A percentile compares a stretch with the other conserved stretches of the same genome.
phyloP scores from a whole-genome alignment of 2,113 vertebrate species.

The Tricholaema leucomelas region DNA sequence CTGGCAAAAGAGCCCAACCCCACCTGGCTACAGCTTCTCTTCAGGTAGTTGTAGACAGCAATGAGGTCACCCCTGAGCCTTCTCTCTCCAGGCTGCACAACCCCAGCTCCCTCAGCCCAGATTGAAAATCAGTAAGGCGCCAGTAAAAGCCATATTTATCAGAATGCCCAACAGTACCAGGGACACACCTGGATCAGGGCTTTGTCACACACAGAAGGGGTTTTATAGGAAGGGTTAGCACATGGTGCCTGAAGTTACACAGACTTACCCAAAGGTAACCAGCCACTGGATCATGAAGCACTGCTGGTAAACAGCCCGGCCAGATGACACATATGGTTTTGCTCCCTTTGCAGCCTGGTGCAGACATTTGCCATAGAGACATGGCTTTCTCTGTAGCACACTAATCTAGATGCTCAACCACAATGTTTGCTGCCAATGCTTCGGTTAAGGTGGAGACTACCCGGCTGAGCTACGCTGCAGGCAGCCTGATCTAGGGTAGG shows the following conservation, averaged over 20 bases:
- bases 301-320: neutral
- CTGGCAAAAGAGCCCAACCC: too few relatives aligned
- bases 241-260: too few relatives aligned
- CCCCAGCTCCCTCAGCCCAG: too few relatives aligned
- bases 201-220: accelerated
- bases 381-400: accelerated
- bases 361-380: neutral
- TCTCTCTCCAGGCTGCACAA: too few relatives aligned
- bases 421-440: accelerated
- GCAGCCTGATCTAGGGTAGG: too few relatives aligned
- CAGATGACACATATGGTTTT: neutral
- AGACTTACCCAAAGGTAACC: neutral
- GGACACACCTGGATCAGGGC: neutral
- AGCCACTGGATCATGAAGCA: neutral
- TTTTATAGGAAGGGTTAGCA: neutral
- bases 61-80: too few relatives aligned
- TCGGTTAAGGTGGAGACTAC: accelerated
- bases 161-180: neutral
- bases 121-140: neutral
- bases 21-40: too few relatives aligned
- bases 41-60: too few relatives aligned
- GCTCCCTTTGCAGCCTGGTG: neutral
- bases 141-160: neutral
- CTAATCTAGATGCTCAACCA: neutral
- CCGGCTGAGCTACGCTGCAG: accelerated